A percentile compares a stretch with the other conserved stretches of the same genome.
These are phyloP conservation scores for Diprion similis DNA, from an alignment of 1,140 invertebrate genomes.

Conservation along the genomic window DNA sequence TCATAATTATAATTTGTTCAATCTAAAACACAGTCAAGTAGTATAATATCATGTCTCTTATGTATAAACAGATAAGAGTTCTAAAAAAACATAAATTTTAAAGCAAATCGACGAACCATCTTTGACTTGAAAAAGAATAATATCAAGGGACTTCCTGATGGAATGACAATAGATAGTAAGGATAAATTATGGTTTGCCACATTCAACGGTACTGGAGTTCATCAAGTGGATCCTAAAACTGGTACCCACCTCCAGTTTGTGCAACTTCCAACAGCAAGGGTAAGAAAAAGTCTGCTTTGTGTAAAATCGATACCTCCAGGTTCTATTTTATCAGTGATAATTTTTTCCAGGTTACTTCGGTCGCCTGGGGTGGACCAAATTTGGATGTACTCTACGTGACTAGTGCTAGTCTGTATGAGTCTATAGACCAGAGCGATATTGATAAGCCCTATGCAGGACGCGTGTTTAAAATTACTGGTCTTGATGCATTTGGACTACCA, in stretches of 20 bases:
- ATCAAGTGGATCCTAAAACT: neutral
- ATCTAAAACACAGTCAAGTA: too few species aligned
- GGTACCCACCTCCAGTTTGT: neutral
- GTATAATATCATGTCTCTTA: too few species aligned
- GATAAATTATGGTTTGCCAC: conserved; percentile 56
- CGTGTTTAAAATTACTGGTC: conserved; percentile 56
- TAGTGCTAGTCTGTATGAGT: conserved; percentile 35
- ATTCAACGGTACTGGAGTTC: conserved; percentile 34
- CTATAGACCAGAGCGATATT: conserved; percentile 8
- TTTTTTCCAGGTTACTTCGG: conserved; percentile 48
- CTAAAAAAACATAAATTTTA: neutral
- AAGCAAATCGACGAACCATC: conserved; percentile 37
- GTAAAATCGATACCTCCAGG: too few species aligned
- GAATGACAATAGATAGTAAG: conserved; percentile 54
- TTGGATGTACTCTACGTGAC: conserved; percentile 58
- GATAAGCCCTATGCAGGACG: conserved; percentile 51
- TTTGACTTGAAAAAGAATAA: conserved; percentile 37
- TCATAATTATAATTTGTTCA: neutral
- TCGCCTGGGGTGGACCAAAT: conserved; percentile 61
- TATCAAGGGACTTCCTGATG: conserved; percentile 49
- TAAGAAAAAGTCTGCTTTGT: too few species aligned
- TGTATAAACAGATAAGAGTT: too few species aligned
- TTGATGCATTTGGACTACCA: conserved; percentile 41
- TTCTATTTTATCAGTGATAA: too few species aligned
- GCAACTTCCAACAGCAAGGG: too few species aligned